Conservation (phyloP, 2,888 invertebrate species). For the Biston betularia region DNA sequence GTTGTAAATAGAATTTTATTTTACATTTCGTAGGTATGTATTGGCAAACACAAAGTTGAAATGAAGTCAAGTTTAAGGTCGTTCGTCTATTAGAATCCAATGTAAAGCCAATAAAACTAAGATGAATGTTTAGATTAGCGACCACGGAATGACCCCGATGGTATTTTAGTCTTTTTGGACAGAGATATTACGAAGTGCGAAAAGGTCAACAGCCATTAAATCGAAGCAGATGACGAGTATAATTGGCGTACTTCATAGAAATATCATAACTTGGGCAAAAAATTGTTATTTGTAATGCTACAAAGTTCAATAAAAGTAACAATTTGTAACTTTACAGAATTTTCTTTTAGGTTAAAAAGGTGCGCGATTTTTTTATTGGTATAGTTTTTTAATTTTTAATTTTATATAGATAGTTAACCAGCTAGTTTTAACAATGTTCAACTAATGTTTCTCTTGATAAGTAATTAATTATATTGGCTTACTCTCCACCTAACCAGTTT, state of each 20-base stretch:
- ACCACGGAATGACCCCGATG: constrained; percentile 34
- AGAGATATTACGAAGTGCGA: constrained; percentile 39
- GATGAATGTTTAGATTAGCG: constrained; percentile 37
- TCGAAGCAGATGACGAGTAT: constrained; percentile 40
- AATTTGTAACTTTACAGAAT: no score
- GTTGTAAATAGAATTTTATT: neutral
- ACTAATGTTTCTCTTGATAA: no score
- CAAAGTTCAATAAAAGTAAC: no score
- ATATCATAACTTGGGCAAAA: neutral
- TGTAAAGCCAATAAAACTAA: constrained; percentile 32
- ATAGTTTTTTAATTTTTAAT: no score
- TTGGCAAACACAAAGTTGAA: constrained; percentile 16
- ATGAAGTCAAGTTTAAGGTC: constrained; percentile 28
- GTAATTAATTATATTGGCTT: neutral
- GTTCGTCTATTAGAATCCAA: constrained; percentile 18
- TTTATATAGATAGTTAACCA: no score
- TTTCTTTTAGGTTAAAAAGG: no score
- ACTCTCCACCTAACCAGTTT: neutral
- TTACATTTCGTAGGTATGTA: neutral
- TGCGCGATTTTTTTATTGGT: no score
- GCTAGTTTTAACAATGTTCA: no score
- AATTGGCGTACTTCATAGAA: constrained; percentile 21
- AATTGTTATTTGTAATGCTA: no score
- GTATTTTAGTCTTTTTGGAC: constrained; percentile 44
- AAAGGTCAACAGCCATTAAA: constrained; percentile 56